Conservation (phyloP, 92 coral and sea anemone genomes). For the Montipora capitata region DNA sequence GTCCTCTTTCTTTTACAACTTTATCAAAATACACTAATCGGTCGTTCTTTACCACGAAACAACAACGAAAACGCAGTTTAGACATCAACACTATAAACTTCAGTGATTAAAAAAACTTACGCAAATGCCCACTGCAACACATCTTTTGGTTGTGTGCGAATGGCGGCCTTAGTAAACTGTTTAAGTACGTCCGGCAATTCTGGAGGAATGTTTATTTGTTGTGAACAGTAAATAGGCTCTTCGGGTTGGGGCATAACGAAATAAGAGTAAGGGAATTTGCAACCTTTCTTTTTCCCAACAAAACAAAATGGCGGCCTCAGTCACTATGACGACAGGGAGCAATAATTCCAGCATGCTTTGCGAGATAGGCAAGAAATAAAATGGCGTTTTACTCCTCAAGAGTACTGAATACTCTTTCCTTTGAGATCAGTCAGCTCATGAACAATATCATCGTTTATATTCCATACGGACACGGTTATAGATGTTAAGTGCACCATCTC, state of each 20-base stretch:
- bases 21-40: too few relatives aligned
- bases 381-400: not conserved
- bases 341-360: constrained; percentile 26
- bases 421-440: too few relatives aligned
- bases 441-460: too few relatives aligned
- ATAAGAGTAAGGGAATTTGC: not conserved
- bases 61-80: not conserved
- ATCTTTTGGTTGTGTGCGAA: constrained; percentile 96
- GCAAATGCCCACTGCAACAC: constrained; percentile 96
- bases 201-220: constrained; percentile 99
- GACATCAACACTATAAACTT: not conserved
- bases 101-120: constrained; percentile 64
- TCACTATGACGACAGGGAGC: constrained; percentile 72
- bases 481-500: too few relatives aligned
- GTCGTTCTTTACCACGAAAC: too few relatives aligned
- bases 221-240: constrained; percentile 98
- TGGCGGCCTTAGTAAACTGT: constrained; percentile 99
- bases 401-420: too few relatives aligned
- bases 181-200: constrained; percentile 97
- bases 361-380: constrained; percentile 8
- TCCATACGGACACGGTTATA: too few relatives aligned
- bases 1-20: too few relatives aligned
- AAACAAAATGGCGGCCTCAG: constrained; percentile 49
- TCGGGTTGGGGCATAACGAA: constrained; percentile 90
- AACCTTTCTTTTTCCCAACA: too few relatives aligned